Evolutionary conservation across 2,113 vertebrate genomes (phyloP), one percentile per base, ranked within the genome.

Genomic region (Thamnophis sirtalis): DNA sequence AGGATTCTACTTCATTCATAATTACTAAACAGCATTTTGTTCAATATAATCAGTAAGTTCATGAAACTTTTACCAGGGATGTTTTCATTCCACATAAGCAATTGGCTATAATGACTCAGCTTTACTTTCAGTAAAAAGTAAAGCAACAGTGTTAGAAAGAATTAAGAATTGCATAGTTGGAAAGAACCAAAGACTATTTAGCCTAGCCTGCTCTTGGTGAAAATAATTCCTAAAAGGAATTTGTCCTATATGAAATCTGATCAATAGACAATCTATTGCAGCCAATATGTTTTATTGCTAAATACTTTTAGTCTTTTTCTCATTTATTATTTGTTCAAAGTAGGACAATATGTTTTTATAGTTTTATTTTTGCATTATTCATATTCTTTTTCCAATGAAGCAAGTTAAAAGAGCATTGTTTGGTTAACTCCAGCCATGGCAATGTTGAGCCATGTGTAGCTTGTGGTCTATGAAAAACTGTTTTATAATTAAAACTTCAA

Each of bases 71-170:
- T 96, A 89, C 38, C 93, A 93, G 90, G 92, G 93, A 28, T 17
- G 80, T 94, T 93, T 96, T 93, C 85, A 93, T 48, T 88, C 94
- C 53, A 6, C 94, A 93, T 94, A 94, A 95, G 48, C 93, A 90
- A 93, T 28, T 93, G 89, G 50, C 89, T 94, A 86, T 96, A 96
- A 96, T 97, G 95, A 97, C 92, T 63, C 51, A 91, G 93, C 91
- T 56, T 55, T 15, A 87, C 50, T 91, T 1, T n/a, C n/a, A n/a
- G n/a, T n/a, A n/a, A n/a, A n/a, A n/a, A n/a, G n/a, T n/a, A n/a
- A n/a, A n/a, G n/a, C n/a, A n/a, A 92, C 48, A 84, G 3, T 63
- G 55, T 0, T 38, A 54, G 54, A 6, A 9, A 91, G 63, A 73
- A 38, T 43, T 26, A 92, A 4, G 89, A 50, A 89, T 68, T n/a